Evolutionary conservation across 2,113 vertebrate species (phyloP).

Genomic region (Rafetus swinhoei): DNA sequence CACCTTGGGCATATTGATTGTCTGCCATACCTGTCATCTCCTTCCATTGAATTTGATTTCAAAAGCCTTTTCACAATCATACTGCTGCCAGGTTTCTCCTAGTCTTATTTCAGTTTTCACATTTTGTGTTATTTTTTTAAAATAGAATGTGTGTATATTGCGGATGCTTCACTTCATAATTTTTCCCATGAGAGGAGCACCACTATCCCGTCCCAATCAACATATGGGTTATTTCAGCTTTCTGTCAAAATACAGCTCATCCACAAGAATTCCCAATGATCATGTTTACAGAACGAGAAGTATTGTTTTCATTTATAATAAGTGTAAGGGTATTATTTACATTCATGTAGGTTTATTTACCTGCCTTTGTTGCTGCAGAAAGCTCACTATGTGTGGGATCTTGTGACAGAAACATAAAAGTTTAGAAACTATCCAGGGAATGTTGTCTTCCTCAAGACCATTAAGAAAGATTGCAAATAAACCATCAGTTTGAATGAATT

Average conservation of each 20-base stretch:
- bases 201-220: slow-evolving; percentile 53
- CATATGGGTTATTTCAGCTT: neutral
- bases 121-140: neutral
- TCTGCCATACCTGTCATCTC: neutral
- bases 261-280: neutral
- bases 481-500: neutral
- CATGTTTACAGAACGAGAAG: neutral
- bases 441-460: neutral
- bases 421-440: neutral
- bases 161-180: neutral
- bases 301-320: neutral
- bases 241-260: accelerated
- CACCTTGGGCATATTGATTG: neutral
- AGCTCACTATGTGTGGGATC: neutral
- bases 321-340: neutral
- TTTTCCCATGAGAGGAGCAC: neutral
- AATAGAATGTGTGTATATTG: neutral
- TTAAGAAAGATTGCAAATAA: neutral
- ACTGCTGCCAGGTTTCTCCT: neutral
- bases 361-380: neutral
- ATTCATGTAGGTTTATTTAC: neutral
- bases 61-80: neutral
- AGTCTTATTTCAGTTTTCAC: neutral
- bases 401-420: neutral
- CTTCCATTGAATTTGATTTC: neutral